A percentile compares a stretch with the other conserved stretches of the same genome.
Conservation (phyloP, 2,113 vertebrate species). For the Rhagologus leucostigma region DNA sequence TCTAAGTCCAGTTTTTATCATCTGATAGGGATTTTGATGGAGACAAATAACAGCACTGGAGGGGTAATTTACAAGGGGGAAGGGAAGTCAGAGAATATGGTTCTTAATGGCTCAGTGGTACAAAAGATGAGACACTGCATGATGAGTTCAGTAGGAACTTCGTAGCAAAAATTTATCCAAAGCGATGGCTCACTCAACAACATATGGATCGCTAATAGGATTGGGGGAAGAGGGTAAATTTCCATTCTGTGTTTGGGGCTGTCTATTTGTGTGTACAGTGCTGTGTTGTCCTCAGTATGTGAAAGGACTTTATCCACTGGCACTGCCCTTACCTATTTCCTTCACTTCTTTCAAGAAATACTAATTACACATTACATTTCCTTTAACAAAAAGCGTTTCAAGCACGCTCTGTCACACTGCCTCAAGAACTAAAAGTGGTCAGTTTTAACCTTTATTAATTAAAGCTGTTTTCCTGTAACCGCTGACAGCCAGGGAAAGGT, state of each 20-base stretch:
- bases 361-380: not conserved
- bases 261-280: not conserved
- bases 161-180: not conserved
- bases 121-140: not conserved
- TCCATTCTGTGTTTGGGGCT: not conserved
- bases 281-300: not conserved
- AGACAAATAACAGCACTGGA: not conserved
- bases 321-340: not conserved
- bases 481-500: not conserved
- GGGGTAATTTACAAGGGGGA: not conserved
- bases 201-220: rapidly evolving
- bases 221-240: not conserved
- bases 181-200: not conserved
- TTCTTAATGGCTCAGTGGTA: not conserved
- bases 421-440: not conserved
- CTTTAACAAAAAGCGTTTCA: not conserved
- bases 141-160: not conserved
- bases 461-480: not conserved
- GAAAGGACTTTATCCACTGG: not conserved
- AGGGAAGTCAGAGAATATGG: not conserved
- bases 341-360: not conserved
- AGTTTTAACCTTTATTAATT: not conserved
- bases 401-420: not conserved
- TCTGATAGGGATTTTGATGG: not conserved
- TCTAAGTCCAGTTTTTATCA: not conserved